Evolutionary conservation across 2,888 invertebrate genomes (phyloP), one percentile per base, ranked within the genome.

Genomic region (Dione vanillae): DNA sequence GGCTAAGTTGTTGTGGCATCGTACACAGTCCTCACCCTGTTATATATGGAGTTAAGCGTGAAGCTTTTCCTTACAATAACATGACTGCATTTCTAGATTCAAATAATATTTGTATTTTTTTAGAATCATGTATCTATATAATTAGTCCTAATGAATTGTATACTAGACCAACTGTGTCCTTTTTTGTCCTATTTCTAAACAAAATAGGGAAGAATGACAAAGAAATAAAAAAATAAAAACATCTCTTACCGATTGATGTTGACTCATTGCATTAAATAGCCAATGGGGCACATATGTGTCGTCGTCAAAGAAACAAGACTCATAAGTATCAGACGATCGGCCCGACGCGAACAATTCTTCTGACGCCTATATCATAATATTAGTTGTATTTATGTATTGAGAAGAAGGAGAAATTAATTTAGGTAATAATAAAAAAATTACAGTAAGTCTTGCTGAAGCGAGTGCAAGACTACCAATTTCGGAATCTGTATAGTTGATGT

Each of bases 261-360:
- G 89, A 75, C 80, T 90, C 35, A 89, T 86, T 58, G 88, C 81
- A 70, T 87, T 83, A 75, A 91, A 93, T 65, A 93, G 81, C 92
- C 92, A 93, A 77, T 86, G 83, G 0, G 92, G 92, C 3, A 92
- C 87, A 37, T 86, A 82, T 1, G 82, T 72, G 27, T 91, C 92
- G 27, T 92, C 91, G 5, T 90, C 88, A 37, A 88, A 72, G 12
- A 81, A 67, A 76, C 89, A 90, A 1, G 92, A 89, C 70, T 83
- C 85, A 67, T 83, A 91, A 65, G 87, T 91, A 12, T 78, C 83
- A 1, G 92, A 90, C 1, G 91, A 91, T 74, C 90, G 80, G 1
- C 87, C 87, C 0, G 92, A 90, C 65, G 88, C 77, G 14, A 88
- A 85, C 40, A 92, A 72, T 81, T 92, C 91, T 80, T 92, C 92